Conservation (phyloP, 2,888 invertebrate genomes). For the Agrypnus murinus region DNA sequence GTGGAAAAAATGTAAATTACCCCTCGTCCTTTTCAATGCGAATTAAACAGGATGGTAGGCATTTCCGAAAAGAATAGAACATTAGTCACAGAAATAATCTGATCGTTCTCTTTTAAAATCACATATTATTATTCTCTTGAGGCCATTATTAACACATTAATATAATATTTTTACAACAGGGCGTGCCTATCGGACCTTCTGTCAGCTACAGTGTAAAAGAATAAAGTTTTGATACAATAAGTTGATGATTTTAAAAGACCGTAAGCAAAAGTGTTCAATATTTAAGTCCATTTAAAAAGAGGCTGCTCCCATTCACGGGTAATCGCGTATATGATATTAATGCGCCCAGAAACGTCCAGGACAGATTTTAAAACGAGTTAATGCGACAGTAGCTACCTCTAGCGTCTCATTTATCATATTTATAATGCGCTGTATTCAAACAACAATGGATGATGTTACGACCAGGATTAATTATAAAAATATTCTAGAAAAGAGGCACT, state of each 20-base stretch:
- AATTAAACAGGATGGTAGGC: conserved; percentile 30
- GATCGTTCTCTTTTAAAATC: conserved; percentile 57
- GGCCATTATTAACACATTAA: conserved; percentile 71
- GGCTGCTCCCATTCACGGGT: conserved; percentile 69
- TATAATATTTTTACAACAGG: conserved; percentile 71
- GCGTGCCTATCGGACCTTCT: conserved; percentile 69
- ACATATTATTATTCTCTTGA: conserved; percentile 68
- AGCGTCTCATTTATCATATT: conserved; percentile 68
- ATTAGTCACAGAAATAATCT: conserved; percentile 49
- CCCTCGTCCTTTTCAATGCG: conserved; percentile 2
- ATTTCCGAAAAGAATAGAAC: conserved; percentile 25
- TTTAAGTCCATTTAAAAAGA: conserved; percentile 64
- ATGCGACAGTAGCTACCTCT: conserved; percentile 69
- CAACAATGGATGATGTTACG: conserved; percentile 67
- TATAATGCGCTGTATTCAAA: conserved; percentile 65
- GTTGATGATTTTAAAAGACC: conserved; percentile 46
- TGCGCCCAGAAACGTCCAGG: conserved; percentile 70
- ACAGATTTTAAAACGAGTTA: conserved; percentile 71
- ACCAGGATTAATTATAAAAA: conserved; percentile 63
- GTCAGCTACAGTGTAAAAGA: conserved; percentile 68
- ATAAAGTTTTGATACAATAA: conserved; percentile 64
- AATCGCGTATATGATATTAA: conserved; percentile 72
- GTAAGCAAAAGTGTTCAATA: conserved; percentile 59
- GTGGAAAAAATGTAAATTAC: not conserved
- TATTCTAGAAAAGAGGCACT: conserved; percentile 50